A percentile compares a stretch with the other conserved stretches of the same genome.
Evolutionary conservation across 2,888 invertebrate species (phyloP).

Genomic region (Lasius fuliginosus): DNA sequence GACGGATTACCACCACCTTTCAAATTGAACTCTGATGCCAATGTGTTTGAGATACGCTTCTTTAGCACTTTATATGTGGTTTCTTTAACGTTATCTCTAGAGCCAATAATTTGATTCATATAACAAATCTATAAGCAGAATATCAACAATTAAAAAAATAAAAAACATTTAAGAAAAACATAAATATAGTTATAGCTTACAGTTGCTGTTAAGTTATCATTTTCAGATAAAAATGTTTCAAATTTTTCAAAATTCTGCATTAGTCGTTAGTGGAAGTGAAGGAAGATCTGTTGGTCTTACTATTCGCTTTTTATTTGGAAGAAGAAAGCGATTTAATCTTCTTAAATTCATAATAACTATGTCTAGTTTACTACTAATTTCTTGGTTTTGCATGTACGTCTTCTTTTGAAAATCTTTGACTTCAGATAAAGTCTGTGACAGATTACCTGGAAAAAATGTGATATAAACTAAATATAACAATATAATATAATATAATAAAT

Average conservation of each 20-base stretch:
- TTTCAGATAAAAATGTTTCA: constrained; percentile 22
- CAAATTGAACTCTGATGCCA: too few species aligned
- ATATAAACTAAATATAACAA: not conserved
- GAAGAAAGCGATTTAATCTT: constrained; percentile 29
- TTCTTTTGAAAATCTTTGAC: not conserved
- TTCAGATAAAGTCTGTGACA: constrained; percentile 13
- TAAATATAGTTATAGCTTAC: constrained; percentile 10
- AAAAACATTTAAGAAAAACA: constrained; percentile 1
- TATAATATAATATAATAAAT: not conserved
- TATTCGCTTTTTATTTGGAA: constrained; percentile 16
- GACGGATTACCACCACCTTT: too few species aligned
- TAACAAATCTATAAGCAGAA: too few species aligned
- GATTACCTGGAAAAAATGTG: not conserved
- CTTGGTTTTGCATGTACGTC: not conserved
- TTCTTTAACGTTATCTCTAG: too few species aligned
- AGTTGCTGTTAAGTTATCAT: constrained; percentile 17
- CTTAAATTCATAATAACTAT: not conserved
- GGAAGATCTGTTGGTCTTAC: constrained; percentile 12
- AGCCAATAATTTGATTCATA: too few species aligned
- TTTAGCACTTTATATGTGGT: too few species aligned
- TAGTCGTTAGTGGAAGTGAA: not conserved
- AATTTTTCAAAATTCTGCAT: constrained; percentile 8
- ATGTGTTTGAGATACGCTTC: too few species aligned
- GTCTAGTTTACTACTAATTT: constrained; percentile 37
- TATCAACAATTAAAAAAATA: too few species aligned